Evolutionary conservation across 2,797 vertebrate species (phyloP).

Genomic region (Rhynchonycteris naso): DNA sequence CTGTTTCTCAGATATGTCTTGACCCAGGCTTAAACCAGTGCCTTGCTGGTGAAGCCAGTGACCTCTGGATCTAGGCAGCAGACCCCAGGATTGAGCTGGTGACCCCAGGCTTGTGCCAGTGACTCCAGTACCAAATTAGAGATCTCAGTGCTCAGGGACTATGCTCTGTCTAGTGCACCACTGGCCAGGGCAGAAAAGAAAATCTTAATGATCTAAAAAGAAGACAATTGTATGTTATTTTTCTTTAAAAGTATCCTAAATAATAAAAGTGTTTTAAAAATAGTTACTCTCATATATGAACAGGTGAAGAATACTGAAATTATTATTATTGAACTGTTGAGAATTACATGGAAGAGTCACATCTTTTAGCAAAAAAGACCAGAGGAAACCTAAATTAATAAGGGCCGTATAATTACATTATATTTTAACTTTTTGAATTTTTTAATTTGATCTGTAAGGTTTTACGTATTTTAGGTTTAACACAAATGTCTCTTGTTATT

Average conservation of each 20-base stretch:
- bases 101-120: too few species aligned
- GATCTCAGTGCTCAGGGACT: too few species aligned
- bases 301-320: neutral
- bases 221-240: neutral
- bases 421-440: neutral
- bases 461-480: neutral
- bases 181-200: neutral
- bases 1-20: too few species aligned
- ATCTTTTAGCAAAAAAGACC: neutral
- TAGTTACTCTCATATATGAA: neutral
- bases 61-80: too few species aligned
- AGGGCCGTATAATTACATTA: neutral
- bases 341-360: neutral
- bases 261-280: neutral
- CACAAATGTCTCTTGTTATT: neutral
- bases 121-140: too few species aligned
- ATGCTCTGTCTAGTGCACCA: too few species aligned
- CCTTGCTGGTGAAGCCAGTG: too few species aligned
- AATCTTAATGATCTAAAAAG: neutral
- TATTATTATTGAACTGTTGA: neutral
- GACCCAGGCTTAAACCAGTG: too few species aligned
- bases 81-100: too few species aligned
- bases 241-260: neutral
- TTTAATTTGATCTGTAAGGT: neutral
- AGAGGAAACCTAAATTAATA: neutral